Percentiles rank a stretch among this genome's conserved stretches.
Conservation (phyloP, 2,113 vertebrate genomes). For the Phocoena phocoena region DNA sequence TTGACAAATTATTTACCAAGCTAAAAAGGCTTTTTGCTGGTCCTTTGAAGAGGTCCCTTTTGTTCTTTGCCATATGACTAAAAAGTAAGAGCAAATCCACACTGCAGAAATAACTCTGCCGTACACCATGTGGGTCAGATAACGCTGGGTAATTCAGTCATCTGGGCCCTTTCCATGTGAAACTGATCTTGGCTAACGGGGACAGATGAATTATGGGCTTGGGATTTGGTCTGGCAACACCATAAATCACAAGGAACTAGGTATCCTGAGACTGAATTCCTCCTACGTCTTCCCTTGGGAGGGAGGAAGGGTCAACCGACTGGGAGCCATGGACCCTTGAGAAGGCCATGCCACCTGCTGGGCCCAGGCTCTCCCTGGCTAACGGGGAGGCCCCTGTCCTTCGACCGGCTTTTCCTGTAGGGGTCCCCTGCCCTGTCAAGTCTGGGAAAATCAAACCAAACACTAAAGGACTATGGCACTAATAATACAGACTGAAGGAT, state of each 20-base stretch:
- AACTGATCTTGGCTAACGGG: neutral
- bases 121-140: neutral
- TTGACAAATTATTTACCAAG: constrained; percentile 4
- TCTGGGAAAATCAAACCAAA: neutral
- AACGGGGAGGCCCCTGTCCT: too few species aligned
- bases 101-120: neutral
- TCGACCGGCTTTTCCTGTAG: neutral
- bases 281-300: neutral
- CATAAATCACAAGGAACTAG: neutral
- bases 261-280: neutral
- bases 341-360: neutral
- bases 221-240: neutral
- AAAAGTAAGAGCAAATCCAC: constrained; percentile 7
- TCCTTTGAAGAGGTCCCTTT: constrained; percentile 22
- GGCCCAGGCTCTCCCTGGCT: neutral
- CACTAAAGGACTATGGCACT: neutral
- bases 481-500: neutral
- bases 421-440: neutral
- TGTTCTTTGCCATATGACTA: neutral
- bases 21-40: neutral
- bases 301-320: neutral
- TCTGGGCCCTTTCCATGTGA: neutral
- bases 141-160: neutral
- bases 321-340: neutral
- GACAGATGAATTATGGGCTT: neutral